Evolutionary conservation across 64 coral and sea anemone genomes (phyloP), one percentile per base, ranked within the genome.

Genomic region (Montipora foliosa): DNA sequence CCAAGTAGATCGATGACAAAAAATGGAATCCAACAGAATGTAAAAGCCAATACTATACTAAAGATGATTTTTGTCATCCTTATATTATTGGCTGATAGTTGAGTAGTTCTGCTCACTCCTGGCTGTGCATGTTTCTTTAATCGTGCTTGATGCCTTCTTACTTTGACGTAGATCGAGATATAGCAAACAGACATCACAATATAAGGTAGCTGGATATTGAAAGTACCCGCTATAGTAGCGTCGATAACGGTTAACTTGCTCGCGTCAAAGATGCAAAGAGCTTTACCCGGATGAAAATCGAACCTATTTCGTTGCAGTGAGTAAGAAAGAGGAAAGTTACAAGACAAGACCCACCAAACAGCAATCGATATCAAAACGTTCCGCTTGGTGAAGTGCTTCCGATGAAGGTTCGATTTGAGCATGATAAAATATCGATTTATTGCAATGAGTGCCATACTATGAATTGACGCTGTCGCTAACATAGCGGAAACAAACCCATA

Each of bases 361-460:
- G 72, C 73, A 13, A 85, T 95, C 44, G 89, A 57, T 44, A 82
- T 52, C 25, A 22, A 84, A 14, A 84, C 88, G 76, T 76, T 89
- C 52, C 75, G 52, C 21, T 70, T 81, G 53, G 80, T 90, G 49
- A 90, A 85, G 77, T 79, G 2, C 4, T 57, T 85, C 20, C 60
- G 48, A 46, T 95, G 83, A 60, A 84, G 76, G 14, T 64, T 77
- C 11, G 88, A 89, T 78, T 52, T 74, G 1, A 95, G 79, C 72
- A 90, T 77, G 17, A 83, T 64, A 79, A 95, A 95, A 24, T 83
- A 95, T 48, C 93, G 80, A 90, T 95, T 89, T 16, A 86, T 61
- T 8, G 93, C 88, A 4, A 76, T 70, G 14, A 95, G 8, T 0
- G 88, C 76, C 17, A 95, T 86, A 67, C 60, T 76, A 17, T 90